Conservation (phyloP, 2,797 vertebrate genomes). For the Merluccius polli region DNA sequence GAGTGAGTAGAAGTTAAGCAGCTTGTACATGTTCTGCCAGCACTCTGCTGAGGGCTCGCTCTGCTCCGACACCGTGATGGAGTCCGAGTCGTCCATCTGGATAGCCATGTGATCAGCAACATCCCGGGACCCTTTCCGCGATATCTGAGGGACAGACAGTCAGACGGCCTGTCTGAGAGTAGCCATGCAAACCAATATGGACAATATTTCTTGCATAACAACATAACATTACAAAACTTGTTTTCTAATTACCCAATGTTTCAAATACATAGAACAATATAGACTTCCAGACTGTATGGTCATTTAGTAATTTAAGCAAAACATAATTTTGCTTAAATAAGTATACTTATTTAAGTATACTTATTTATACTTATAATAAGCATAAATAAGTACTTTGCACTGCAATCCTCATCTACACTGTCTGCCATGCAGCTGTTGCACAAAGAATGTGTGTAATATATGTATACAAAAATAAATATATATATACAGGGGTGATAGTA, state of each 20-base stretch:
- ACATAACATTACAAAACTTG: no score
- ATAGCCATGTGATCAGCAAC: slow-evolving; percentile 93
- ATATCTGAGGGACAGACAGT: slow-evolving; percentile 65
- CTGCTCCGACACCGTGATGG: slow-evolving; percentile 97
- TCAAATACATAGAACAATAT: not conserved
- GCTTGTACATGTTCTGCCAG: slow-evolving; percentile 99
- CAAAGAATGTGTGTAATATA: not conserved
- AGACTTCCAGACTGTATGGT: not conserved
- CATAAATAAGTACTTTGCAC: not conserved
- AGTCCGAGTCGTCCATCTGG: slow-evolving; percentile 98
- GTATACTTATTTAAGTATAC: not conserved
- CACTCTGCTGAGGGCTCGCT: slow-evolving; percentile 97
- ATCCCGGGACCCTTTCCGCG: slow-evolving; percentile 94
- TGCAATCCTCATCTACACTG: not conserved
- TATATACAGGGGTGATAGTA: no score
- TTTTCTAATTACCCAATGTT: not conserved
- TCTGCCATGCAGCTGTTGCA: not conserved
- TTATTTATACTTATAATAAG: not conserved
- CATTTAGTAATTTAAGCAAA: not conserved
- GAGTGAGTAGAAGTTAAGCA: slow-evolving; percentile 98
- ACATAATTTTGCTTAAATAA: not conserved
- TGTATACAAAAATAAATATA: not conserved
- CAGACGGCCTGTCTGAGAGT: not conserved
- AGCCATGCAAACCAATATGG: not conserved
- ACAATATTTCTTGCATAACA: not conserved